These are phyloP conservation scores for Sylvicola cinctus DNA, from an alignment of 2,888 invertebrate genomes.

Conservation along the genomic window DNA sequence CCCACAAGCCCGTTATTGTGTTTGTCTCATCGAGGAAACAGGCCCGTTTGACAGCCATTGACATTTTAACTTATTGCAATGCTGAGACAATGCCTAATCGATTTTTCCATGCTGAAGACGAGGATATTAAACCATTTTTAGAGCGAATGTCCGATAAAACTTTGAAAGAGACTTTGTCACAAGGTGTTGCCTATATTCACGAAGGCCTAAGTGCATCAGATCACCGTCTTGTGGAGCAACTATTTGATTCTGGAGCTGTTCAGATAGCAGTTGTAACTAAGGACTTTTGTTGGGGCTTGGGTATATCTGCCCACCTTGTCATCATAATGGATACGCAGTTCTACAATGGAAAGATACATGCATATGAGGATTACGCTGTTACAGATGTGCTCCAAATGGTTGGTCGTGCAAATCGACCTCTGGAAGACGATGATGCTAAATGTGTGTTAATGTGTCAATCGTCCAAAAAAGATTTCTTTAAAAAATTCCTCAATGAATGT, in stretches of 20 bases:
- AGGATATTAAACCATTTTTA: constrained; percentile 63
- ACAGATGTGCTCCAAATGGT: constrained; percentile 99
- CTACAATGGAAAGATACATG: constrained; percentile 63
- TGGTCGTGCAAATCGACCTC: constrained; percentile 94
- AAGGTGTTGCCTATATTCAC: constrained; percentile 97
- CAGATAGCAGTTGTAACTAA: constrained; percentile 83
- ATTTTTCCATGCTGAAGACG: constrained; percentile 75
- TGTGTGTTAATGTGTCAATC: constrained; percentile 85
- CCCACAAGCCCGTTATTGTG: constrained; percentile 73
- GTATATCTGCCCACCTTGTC: constrained; percentile 79
- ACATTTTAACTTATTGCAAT: constrained; percentile 77
- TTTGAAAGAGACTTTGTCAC: constrained; percentile 79
- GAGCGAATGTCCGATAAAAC: constrained; percentile 63
- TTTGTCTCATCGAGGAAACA: constrained; percentile 94
- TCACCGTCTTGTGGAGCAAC: constrained; percentile 74
- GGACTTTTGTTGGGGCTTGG: constrained; percentile 83
- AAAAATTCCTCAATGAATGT: constrained; percentile 96
- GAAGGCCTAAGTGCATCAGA: constrained; percentile 78
- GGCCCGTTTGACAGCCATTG: constrained; percentile 88
- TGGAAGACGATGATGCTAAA: constrained; percentile 85
- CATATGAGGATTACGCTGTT: constrained; percentile 95
- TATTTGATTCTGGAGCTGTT: constrained; percentile 84
- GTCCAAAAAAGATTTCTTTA: constrained; percentile 95
- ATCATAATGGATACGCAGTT: constrained; percentile 93
- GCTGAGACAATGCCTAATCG: constrained; percentile 86